Base-by-base conservation (phyloP, 2,888 invertebrate species). In the Luperina nickerlii region DNA sequence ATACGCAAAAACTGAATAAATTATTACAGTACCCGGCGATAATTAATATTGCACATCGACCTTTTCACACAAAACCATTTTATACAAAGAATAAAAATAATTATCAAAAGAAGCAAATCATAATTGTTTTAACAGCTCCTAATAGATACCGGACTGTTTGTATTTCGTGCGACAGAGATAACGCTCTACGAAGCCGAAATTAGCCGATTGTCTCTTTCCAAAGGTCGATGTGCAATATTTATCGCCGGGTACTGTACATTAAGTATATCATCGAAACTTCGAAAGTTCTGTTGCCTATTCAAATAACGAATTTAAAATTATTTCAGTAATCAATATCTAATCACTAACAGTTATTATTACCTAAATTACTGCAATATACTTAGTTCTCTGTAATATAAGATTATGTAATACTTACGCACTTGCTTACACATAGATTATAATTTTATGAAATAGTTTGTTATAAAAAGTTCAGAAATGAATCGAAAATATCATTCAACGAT, bases 401-500 rank as follows among this genome's bases (percentile, higher is more conserved):
- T 1, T 45, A 68, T 8, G 15, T 65, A 63, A 85, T 24, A 18
- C n/a, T 62, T 54, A 75, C 51, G 8, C 38, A 60, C 32, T 38
- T 20, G 4, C 3, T 57, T 68, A 24, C 71, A 75, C 57, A 81
- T 48, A 48, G 67, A 69, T 82, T n/a, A 69, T 13, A 32, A 18
- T 62, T 15, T 18, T 70, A 62, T 38, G 74, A 65, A 74, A 83
- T 45, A 74, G 57, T 72, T 51, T 48, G 32, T 45, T 87, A 87
- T 84, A 87, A 69, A 80, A 81, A 42, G 42, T 62, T 24, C 32
- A n/a, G 27, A 62, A 15, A 6, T n/a, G 5, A 15, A 6, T 66
- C 15, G 20, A 76, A n/a, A 66, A 42, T 67, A 88, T 83, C 81
- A 87, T 86, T 83, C 70, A 72, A 9, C 32, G 2, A 2, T 76